Percentiles rank a stretch among this genome's conserved stretches.
phyloP scores from a whole-genome alignment of 2,797 vertebrate genomes.

The Uromys caudimaculatus region DNA sequence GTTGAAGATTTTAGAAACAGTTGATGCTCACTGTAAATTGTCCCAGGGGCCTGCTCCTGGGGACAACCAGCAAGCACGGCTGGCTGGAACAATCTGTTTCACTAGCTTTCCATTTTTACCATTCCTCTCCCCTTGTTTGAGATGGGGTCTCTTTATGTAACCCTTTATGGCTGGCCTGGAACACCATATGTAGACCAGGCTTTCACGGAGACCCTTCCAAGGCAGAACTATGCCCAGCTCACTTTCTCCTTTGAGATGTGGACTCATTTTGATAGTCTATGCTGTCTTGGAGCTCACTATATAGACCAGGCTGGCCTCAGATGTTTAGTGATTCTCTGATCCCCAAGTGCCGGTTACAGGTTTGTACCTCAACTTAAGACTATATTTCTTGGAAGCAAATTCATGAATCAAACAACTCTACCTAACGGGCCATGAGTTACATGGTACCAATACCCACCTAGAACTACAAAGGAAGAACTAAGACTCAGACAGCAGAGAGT shows the following conservation, averaged over 20 bases:
- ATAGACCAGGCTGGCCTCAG: neutral
- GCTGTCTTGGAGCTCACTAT: neutral
- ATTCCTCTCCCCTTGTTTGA: neutral
- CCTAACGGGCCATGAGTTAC: neutral
- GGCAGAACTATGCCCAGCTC: neutral
- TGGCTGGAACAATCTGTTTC: neutral
- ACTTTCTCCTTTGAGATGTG: neutral
- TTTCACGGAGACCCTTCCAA: neutral
- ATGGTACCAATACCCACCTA: neutral
- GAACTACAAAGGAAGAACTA: neutral
- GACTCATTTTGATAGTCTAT: neutral
- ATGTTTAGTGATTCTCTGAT: neutral
- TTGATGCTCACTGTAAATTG: neutral
- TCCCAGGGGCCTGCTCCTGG: neutral
- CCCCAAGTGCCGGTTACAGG: too few relatives aligned
- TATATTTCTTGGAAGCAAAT: neutral
- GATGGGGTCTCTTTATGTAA: neutral
- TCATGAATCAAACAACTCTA: neutral
- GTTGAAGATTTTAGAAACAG: neutral
- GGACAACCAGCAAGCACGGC: accelerated
- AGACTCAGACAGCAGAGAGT: neutral
- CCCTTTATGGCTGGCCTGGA: neutral
- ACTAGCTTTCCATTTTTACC: neutral
- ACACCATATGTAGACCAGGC: neutral
- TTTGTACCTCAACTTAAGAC: neutral